Evolutionary conservation across 2,113 vertebrate genomes (phyloP), one percentile per base, ranked within the genome.

Genomic region (Hippoglossus stenolepis): DNA sequence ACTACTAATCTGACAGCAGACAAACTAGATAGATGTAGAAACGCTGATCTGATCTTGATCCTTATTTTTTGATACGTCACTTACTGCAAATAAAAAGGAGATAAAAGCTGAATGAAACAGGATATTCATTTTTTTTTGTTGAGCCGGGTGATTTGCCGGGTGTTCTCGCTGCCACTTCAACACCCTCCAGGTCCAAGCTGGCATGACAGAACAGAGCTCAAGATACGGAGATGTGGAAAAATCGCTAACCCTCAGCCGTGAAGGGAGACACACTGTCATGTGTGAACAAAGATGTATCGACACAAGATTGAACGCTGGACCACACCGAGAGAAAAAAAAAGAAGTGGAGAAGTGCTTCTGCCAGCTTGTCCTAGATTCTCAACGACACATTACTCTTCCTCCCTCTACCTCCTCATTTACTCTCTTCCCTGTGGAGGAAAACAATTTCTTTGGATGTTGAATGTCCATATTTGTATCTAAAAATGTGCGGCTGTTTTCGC

Each of bases 281-380:
- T 58, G 70, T 65, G 61, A 69, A 70, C 38, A 70, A 58, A 71
- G 56, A 85, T 86, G 81, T 59, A 77, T 79, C 26, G 28, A 79
- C 78, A 70, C 24, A 18, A 65, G 35, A 85, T 24, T n/a, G 10
- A 71, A 67, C 62, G 24, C 65, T 20, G 61, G 76, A 84, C 80
- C 70, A 79, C 79, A 86, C 60, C 9, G 70, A 61, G 60, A 70
- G 49, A 70, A 26, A 66, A 31, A 66, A 31, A 45, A 38, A 43
- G 38, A 77, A 23, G 23, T 18, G 58, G 40, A 58, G 57, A 66
- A 51, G 20, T 54, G 21, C 54, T 59, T 65, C 20, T 80, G 69
- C 54, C 51, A 77, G 64, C 17, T 59, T 82, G 86, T 80, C 82
- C 85, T 73, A 78, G 75, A 86, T 90, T 85, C 70, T 72, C 24